Evolutionary conservation across 2,888 invertebrate genomes (phyloP), one percentile per base, ranked within the genome.

Genomic region (Penaeus monodon): DNA sequence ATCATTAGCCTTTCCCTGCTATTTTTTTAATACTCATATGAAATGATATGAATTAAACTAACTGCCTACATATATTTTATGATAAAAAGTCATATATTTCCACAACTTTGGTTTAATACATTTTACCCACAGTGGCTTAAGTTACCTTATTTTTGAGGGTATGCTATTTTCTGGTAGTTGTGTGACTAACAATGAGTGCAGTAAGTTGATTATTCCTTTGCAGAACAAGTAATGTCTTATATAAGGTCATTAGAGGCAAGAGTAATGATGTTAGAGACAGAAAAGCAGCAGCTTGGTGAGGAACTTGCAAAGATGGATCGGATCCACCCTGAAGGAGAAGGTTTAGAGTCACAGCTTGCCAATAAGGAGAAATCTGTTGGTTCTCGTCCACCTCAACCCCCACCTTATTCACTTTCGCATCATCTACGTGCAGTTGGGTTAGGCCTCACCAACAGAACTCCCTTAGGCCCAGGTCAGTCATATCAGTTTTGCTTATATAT

Each of bases 201-300:
- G 22, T 22, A 17, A 29, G 57, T 74, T 44, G 12, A 44, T 70
- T 17, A 63, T 81, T 65, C 27, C 7, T 66, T 44, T 2, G 12
- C 92, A 94, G 97, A 97, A 93, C 96, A 97, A 93, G 96, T 97
- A 88, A 95, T 97, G 92, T 96, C 97, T 92, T 99, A 99, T 92
- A 97, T 98, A 20, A 94, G 57, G 17, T 57, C 57, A 90, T 93
- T 99, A 91, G 98, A 99, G 93, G 95, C 96, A 90, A 95, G 97
- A 91, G 96, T 98, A 81, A 81, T 88, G 81, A 80, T 88, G 88
- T 81, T 88, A 64, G 89, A 89, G 82, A 84, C 88, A 2, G 89
- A 88, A 80, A 88, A 86, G 73, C 88, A 88, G 22, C 85, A 81
- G 20, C 65, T 86, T n/a, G 73, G 70, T 27, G 86, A 83, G 27